Percentiles rank a stretch among this genome's conserved stretches.
Conservation (phyloP, 2,797 vertebrate species). For the Eutrigla gurnardus region DNA sequence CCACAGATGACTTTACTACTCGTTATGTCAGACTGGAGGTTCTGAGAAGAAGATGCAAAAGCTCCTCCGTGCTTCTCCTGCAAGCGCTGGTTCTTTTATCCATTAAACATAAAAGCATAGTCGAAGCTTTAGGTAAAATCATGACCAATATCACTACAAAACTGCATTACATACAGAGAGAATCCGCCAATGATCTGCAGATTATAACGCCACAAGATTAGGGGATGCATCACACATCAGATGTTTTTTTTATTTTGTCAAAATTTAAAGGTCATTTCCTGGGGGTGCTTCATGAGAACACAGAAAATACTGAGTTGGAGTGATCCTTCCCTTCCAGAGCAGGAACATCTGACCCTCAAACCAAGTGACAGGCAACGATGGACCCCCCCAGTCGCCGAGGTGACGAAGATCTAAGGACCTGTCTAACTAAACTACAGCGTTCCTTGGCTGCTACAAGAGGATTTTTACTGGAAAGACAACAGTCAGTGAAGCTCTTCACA, state of each 20-base stretch:
- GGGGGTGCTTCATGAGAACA: background rate
- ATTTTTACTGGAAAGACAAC: slow-evolving; percentile 62
- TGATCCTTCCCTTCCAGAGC: slow-evolving; percentile 10
- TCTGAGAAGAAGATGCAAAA: background rate
- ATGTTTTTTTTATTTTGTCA: slow-evolving; percentile 8
- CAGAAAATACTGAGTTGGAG: background rate
- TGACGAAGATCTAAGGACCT: slow-evolving; percentile 49
- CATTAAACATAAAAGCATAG: background rate
- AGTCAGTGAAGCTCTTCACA: slow-evolving; percentile 69
- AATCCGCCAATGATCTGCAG: background rate
- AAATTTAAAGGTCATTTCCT: slow-evolving; percentile 3
- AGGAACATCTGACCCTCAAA: slow-evolving; percentile 25
- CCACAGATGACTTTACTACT: background rate
- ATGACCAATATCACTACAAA: background rate
- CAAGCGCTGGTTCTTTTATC: slow-evolving; percentile 1
- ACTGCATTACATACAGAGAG: background rate
- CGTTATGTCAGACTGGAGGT: background rate
- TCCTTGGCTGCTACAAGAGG: slow-evolving; percentile 44
- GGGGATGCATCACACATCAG: slow-evolving; percentile 1
- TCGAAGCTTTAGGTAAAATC: background rate
- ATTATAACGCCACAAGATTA: background rate
- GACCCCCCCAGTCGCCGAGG: slow-evolving; percentile 3
- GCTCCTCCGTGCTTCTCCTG: background rate
- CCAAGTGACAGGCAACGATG: slow-evolving; percentile 13
- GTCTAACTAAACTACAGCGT: slow-evolving; percentile 40